These are phyloP conservation scores for Nettapus auritus DNA, from an alignment of 2,113 vertebrate genomes.

Conservation along the genomic window DNA sequence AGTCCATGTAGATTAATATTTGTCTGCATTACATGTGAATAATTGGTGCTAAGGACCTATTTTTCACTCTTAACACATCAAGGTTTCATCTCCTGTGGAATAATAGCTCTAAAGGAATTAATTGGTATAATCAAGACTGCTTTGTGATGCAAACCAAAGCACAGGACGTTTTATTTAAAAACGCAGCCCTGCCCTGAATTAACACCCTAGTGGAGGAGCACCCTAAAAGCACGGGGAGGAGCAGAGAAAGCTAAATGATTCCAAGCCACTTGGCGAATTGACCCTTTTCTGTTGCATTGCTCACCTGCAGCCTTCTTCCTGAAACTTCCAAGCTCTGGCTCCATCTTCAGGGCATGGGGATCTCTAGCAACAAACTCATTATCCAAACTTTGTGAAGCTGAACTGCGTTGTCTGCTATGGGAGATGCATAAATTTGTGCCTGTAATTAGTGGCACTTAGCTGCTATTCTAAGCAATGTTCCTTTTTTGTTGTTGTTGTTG, in stretches of 20 bases:
- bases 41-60: background rate
- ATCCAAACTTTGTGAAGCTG: background rate
- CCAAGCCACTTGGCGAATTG: background rate
- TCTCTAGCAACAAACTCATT: background rate
- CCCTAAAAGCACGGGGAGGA: background rate
- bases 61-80: background rate
- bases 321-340: background rate
- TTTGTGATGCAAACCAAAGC: background rate
- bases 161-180: background rate
- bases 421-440: background rate
- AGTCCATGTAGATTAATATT: background rate
- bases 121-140: background rate
- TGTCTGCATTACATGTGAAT: background rate
- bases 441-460: accelerated
- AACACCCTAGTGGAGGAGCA: background rate
- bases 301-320: background rate
- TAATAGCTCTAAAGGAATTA: background rate
- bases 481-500: no score
- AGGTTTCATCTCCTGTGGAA: background rate
- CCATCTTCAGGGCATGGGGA: background rate
- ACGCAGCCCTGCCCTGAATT: background rate
- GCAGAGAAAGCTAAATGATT: background rate
- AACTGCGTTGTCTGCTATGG: background rate
- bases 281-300: background rate
- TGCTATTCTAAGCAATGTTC: background rate